Conservation (phyloP, 2,888 invertebrate genomes). For the Zygothrica quintamaculata region DNA sequence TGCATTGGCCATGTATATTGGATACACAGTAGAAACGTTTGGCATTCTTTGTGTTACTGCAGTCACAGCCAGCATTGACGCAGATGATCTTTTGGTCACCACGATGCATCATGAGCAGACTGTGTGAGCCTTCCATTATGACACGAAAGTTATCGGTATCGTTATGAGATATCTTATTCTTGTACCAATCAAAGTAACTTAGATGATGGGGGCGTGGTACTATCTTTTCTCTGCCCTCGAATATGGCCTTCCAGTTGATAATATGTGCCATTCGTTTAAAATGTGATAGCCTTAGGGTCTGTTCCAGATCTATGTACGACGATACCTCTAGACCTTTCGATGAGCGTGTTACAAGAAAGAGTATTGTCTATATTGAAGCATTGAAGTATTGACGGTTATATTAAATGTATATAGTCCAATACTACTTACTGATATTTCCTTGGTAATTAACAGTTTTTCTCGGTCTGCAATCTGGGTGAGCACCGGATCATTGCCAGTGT, state of each 20-base stretch:
- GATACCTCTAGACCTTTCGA: constrained; percentile 50
- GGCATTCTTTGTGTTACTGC: constrained; percentile 28
- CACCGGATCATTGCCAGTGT: constrained; percentile 41
- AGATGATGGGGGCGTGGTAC: constrained; percentile 37
- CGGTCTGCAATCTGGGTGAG: constrained; percentile 48
- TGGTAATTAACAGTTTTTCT: constrained; percentile 36
- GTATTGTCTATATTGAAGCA: constrained; percentile 42
- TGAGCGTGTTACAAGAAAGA: constrained; percentile 56
- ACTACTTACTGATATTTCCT: constrained; percentile 43
- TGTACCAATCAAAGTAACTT: constrained; percentile 57
- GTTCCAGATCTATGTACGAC: constrained; percentile 56
- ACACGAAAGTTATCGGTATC: constrained; percentile 50
- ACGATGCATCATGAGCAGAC: constrained; percentile 49
- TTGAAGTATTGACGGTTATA: too few relatives aligned
- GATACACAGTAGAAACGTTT: constrained; percentile 32
- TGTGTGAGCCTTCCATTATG: constrained; percentile 39
- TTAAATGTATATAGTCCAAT: not conserved
- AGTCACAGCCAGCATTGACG: constrained; percentile 48
- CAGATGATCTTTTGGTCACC: constrained; percentile 63
- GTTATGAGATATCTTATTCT: constrained; percentile 29
- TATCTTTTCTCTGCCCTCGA: constrained; percentile 43
- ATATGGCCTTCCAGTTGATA: constrained; percentile 53
- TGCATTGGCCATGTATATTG: constrained; percentile 45
- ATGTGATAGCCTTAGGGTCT: constrained; percentile 42
- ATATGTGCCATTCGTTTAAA: constrained; percentile 5